phyloP scores from a whole-genome alignment of 2,113 vertebrate genomes.

The Odocoileus hemionus region DNA sequence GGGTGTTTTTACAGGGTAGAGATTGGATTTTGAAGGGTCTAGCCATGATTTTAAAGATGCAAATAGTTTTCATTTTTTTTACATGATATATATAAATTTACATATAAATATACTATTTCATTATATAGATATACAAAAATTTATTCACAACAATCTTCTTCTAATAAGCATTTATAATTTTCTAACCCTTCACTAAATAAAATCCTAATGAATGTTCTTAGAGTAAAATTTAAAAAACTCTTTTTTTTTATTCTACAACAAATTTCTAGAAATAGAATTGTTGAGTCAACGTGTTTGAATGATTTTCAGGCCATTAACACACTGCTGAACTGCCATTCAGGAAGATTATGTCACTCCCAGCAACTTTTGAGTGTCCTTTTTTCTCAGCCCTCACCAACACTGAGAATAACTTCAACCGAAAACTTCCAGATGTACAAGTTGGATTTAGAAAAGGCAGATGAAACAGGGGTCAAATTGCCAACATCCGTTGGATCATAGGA shows the following conservation, averaged over 20 bases:
- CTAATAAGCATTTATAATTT: neutral
- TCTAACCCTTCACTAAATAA: neutral
- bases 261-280: neutral
- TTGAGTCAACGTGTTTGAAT: neutral
- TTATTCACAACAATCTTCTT: neutral
- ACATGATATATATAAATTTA: neutral
- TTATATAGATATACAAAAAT: neutral
- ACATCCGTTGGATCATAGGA: neutral
- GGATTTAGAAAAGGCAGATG: neutral
- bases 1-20: neutral
- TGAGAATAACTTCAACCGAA: neutral
- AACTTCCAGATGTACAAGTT: neutral
- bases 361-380: neutral
- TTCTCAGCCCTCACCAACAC: neutral
- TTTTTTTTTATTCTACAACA: neutral
- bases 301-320: neutral
- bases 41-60: neutral
- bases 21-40: neutral
- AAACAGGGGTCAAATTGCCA: neutral
- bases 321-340: neutral
- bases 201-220: neutral
- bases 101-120: neutral
- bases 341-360: neutral
- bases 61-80: neutral
- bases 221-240: neutral